These are phyloP conservation scores for Leptinotarsa texana DNA, from an alignment of 1,140 invertebrate species.

Conservation along the genomic window DNA sequence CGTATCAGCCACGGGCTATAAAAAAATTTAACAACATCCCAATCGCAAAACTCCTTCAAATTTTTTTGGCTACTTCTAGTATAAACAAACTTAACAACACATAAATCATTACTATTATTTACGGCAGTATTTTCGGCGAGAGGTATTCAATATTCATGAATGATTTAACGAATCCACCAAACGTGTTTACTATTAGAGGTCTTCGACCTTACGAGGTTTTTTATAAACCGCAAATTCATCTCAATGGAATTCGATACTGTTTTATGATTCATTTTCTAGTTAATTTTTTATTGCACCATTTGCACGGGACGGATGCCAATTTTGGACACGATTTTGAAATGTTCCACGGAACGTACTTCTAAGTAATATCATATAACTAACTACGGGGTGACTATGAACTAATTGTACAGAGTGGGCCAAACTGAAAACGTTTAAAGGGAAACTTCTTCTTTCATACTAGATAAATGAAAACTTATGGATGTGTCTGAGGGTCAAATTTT, in stretches of 20 bases:
- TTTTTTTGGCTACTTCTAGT: not conserved
- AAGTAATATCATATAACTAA: no score
- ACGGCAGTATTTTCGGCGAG: constrained; percentile 10
- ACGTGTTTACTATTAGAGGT: constrained; percentile 15
- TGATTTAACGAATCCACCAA: constrained; percentile 7
- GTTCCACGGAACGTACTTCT: no score
- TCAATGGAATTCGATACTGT: constrained; percentile 15
- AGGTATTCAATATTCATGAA: constrained; percentile 12
- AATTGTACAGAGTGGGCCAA: no score
- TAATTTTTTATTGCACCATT: not conserved
- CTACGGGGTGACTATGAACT: no score
- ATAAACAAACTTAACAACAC: not conserved
- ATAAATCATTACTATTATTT: not conserved
- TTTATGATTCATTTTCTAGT: constrained; percentile 16
- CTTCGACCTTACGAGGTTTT: not conserved
- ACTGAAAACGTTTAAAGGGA: no score
- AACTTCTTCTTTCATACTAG: no score
- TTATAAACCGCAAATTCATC: constrained; percentile 20
- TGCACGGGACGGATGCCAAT: not conserved
- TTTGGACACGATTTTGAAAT: no score
- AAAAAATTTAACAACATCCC: not conserved
- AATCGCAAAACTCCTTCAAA: not conserved
- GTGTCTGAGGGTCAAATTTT: no score
- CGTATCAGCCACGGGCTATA: not conserved
- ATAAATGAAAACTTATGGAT: no score